These are phyloP conservation scores for Gnathonemus echidnorhynchus DNA, from an alignment of 2,113 vertebrate species.

Conservation along the genomic window DNA sequence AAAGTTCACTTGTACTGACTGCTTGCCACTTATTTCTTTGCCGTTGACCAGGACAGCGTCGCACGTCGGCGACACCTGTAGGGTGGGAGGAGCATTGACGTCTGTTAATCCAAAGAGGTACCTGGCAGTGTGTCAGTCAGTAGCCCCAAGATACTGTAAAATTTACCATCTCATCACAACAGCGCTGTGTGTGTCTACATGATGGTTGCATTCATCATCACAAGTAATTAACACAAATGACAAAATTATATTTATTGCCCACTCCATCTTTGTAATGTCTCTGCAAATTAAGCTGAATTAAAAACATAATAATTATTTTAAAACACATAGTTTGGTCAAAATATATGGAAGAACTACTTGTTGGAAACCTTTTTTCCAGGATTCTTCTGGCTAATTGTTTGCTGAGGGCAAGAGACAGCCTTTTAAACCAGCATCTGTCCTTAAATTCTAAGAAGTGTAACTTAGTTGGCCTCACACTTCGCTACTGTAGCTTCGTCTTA, in stretches of 20 bases:
- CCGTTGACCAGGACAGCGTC: slow-evolving; percentile 85
- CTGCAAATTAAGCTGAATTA: not conserved
- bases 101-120: not conserved
- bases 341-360: not conserved
- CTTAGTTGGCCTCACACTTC: not conserved
- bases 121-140: not conserved
- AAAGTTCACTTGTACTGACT: slow-evolving; percentile 81
- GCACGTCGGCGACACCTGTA: slow-evolving; percentile 78
- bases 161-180: not conserved
- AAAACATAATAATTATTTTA: not conserved
- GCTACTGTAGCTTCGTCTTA: not conserved
- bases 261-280: not conserved
- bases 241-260: not conserved
- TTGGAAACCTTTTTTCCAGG: not conserved
- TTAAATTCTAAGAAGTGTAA: not conserved
- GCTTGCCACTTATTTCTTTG: slow-evolving; percentile 86
- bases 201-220: not conserved
- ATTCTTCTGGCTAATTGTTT: not conserved
- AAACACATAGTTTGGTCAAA: not conserved
- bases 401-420: not conserved
- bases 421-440: not conserved
- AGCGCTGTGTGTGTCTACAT: not conserved
- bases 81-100: not conserved
- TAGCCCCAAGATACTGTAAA: not conserved
- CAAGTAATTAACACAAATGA: not conserved